These are phyloP conservation scores for Pristiophorus japonicus DNA, from an alignment of 2,113 vertebrate species.

Conservation along the genomic window DNA sequence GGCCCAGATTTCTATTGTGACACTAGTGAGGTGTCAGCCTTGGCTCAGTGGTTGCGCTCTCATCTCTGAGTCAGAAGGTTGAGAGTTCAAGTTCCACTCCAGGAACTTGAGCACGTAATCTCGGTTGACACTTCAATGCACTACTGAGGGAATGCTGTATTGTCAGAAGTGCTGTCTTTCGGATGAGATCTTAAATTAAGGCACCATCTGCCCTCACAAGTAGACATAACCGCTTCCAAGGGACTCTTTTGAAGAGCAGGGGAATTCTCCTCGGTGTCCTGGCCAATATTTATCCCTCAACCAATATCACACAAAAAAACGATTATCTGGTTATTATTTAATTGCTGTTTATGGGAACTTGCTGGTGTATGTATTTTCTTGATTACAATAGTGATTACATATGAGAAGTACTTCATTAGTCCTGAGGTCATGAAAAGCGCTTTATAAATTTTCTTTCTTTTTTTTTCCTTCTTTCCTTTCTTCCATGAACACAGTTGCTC, in stretches of 20 bases:
- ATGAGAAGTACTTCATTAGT: background rate
- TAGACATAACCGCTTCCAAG: background rate
- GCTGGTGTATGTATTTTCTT: background rate
- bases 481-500: background rate
- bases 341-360: background rate
- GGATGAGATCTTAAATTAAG: background rate
- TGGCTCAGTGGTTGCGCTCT: background rate
- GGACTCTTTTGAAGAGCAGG: background rate
- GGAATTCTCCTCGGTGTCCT: too few species aligned
- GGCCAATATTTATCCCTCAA: background rate
- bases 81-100: too few species aligned
- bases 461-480: background rate
- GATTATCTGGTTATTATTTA: background rate
- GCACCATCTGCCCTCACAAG: background rate
- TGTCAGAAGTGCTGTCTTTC: background rate
- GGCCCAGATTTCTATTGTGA: background rate
- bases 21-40: too few species aligned
- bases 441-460: background rate
- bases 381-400: background rate
- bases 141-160: background rate
- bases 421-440: background rate
- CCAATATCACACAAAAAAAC: background rate
- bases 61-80: too few species aligned
- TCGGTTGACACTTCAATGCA: background rate
- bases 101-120: too few species aligned